Evolutionary conservation across 2,888 invertebrate species (phyloP).

Genomic region (Cataglyphis albicans): DNA sequence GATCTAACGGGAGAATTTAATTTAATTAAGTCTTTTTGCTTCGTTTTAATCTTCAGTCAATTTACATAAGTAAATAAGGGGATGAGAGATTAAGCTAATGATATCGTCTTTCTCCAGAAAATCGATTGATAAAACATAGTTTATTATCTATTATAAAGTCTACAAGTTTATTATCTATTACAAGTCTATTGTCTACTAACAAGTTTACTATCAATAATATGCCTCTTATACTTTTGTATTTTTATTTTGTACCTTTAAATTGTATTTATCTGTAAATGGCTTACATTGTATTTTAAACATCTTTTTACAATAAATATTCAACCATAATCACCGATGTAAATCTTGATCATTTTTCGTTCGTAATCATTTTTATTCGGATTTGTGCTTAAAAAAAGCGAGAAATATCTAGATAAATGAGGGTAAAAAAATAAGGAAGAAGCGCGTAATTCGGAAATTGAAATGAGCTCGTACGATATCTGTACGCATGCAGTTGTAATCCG

Average conservation of each 20-base stretch:
- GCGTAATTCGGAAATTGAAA: not conserved
- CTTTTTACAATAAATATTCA: not conserved
- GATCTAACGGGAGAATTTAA: not conserved
- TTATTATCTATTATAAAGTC: no score
- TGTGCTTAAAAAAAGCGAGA: not conserved
- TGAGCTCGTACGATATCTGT: not conserved
- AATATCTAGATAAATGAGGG: not conserved
- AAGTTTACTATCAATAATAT: not conserved
- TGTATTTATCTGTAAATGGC: not conserved
- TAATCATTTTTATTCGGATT: not conserved
- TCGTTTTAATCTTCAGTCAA: not conserved
- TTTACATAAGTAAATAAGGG: conserved; percentile 3
- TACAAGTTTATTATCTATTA: no score
- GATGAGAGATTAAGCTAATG: not conserved
- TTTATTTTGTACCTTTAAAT: not conserved
- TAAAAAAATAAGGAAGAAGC: not conserved
- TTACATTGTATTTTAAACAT: not conserved
- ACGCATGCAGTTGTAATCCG: conserved; percentile 32
- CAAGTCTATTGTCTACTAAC: no score
- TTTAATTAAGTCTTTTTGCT: not conserved
- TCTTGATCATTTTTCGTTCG: not conserved
- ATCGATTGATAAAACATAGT: not conserved
- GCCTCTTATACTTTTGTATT: not conserved
- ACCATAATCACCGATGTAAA: not conserved
- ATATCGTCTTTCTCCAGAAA: not conserved